Conservation (phyloP, 2,888 invertebrate species). For the Macrosiphum euphorbiae region DNA sequence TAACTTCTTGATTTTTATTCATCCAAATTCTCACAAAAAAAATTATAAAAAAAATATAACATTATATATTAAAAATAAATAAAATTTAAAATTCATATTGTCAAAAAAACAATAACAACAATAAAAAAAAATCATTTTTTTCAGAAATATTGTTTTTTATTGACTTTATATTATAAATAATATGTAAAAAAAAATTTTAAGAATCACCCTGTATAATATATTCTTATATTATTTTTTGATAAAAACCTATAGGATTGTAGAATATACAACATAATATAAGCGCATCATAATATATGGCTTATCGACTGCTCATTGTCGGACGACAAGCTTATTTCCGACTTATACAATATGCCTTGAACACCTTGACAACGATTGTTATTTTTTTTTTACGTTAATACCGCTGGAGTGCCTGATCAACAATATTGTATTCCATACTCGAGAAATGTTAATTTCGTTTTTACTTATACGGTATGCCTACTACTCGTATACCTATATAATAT, state of each 20-base stretch:
- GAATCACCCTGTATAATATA: not conserved
- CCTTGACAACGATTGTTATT: slow-evolving; percentile 20
- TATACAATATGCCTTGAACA: slow-evolving; percentile 1
- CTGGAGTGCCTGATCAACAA: not conserved
- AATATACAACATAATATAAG: not conserved
- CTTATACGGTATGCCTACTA: not conserved
- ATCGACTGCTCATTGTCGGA: not conserved
- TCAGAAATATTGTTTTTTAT: not conserved
- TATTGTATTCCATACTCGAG: not conserved
- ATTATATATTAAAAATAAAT: no score
- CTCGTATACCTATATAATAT: not conserved
- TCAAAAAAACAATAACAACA: not conserved
- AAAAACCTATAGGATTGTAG: not conserved
- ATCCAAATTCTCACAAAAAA: not conserved
- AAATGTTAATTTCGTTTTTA: not conserved
- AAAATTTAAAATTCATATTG: not conserved
- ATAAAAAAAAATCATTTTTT: not conserved
- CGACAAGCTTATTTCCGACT: not conserved
- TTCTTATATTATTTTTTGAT: not conserved
- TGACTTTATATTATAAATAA: no score
- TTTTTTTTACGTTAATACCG: not conserved
- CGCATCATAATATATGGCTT: not conserved
- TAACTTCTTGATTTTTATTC: not conserved
- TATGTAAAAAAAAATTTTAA: not conserved
- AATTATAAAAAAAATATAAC: no score